Conservation (phyloP, 2,888 invertebrate species). For the Scaptomyza caliginosa region DNA sequence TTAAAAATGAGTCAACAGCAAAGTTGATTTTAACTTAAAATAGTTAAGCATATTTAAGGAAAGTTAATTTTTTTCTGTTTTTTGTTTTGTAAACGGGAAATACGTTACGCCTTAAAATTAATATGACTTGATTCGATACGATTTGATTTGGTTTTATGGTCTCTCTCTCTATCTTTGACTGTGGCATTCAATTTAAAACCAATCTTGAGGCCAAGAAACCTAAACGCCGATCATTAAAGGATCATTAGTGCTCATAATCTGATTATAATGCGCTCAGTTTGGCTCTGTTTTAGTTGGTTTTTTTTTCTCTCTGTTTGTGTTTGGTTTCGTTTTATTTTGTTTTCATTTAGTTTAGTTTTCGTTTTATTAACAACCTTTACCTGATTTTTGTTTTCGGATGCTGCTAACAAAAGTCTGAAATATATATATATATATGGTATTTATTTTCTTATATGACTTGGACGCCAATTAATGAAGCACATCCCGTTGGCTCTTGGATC, state of each 20-base stretch:
- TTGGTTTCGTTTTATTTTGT: conserved; percentile 34
- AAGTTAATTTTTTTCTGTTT: background rate
- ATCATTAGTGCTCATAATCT: conserved; percentile 84
- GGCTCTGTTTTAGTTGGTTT: conserved; percentile 56
- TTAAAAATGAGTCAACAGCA: no score
- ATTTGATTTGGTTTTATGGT: conserved; percentile 48
- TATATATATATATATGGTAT: background rate
- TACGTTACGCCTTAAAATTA: conserved; percentile 37
- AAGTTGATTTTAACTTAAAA: no score
- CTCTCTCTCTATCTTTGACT: background rate
- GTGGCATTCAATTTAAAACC: conserved; percentile 69
- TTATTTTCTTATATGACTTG: conserved; percentile 31
- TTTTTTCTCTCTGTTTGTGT: background rate
- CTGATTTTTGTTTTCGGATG: conserved; percentile 57
- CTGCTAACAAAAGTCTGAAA: conserved; percentile 33
- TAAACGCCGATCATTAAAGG: conserved; percentile 84
- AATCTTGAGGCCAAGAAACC: conserved; percentile 55
- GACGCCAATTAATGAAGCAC: conserved; percentile 77
- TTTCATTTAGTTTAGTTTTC: conserved; percentile 62
- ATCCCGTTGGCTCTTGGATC: conserved; percentile 68
- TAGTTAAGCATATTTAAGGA: background rate
- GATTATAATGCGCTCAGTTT: conserved; percentile 83
- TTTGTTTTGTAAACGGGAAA: conserved; percentile 17
- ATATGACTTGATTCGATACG: conserved; percentile 48
- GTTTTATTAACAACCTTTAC: conserved; percentile 77